A percentile compares a stretch with the other conserved stretches of the same genome.
These are phyloP conservation scores for Lampris incognitus DNA, from an alignment of 2,113 vertebrate genomes.

Conservation along the genomic window DNA sequence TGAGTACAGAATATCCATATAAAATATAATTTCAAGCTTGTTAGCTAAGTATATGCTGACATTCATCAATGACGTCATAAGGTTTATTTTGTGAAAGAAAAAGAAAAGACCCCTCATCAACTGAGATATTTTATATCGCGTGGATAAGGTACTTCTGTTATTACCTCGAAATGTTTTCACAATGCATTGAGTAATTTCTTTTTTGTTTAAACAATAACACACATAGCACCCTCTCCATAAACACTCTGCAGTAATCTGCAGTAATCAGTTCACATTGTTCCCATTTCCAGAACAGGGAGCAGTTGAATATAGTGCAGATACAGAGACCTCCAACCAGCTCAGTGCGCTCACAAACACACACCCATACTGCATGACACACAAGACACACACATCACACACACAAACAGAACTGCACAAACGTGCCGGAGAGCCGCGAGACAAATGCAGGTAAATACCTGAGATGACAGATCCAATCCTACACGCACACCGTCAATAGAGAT, in stretches of 20 bases:
- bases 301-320: neutral
- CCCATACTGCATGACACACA: neutral
- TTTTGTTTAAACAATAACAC: neutral
- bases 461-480: conserved; percentile 83
- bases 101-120: neutral
- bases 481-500: conserved; percentile 78
- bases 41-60: no score
- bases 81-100: no score
- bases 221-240: neutral
- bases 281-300: neutral
- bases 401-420: conserved; percentile 28
- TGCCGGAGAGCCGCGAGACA: conserved; percentile 70
- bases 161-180: neutral
- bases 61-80: no score
- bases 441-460: conserved; percentile 79
- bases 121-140: neutral
- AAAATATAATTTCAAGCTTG: no score
- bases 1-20: no score
- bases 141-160: neutral
- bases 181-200: neutral
- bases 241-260: neutral
- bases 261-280: neutral
- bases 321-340: conserved; percentile 18
- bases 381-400: conserved; percentile 1
- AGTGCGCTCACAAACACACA: neutral